Evolutionary conservation across 1,140 invertebrate species (phyloP), one percentile per base, ranked within the genome.

Genomic region (Pinna nobilis): DNA sequence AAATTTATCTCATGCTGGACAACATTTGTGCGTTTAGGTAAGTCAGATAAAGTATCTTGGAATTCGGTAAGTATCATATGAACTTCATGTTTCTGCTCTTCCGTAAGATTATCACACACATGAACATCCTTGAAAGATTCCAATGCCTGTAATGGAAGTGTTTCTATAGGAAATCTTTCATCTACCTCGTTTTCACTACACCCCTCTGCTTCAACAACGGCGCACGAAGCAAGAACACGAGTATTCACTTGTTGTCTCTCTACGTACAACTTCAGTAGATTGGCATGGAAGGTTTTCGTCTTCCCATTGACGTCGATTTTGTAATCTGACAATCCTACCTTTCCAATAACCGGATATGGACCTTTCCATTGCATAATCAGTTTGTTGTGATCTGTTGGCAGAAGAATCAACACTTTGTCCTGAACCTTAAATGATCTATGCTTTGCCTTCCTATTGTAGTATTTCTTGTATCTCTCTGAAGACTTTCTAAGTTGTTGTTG

Each of bases 31-130:
- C 18, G 33, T 20, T 76, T 76, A n/a, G 76, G 78, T 23, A 70
- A 20, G 51, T 77, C 70, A 25, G 71, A 69, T 1, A 80, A 64
- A n/a, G 76, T 57, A 49, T 71, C 65, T 44, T 33, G 78, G 32
- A 55, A 82, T 39, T 59, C 74, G 72, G 30, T 50, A 33, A 74
- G 72, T 60, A 63, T 49, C 74, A 6, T 47, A 33, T 61, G 76
- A 80, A 63, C 37, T n/a, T 76, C 74, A 0, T 44, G 47, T 11
- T 33, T 35, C 7, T 82, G 33, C 13, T 70, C 35, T 37, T 74
- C 30, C 64, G 39, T 35, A 44, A 41, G 65, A 65, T 53, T 61
- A 9, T 60, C 70, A 75, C 23, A 60, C 37, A 53, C 37, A 70
- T 44, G 15, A 59, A 49, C 60, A 78, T 66, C 64, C 72, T 64